These are phyloP conservation scores for Ariolimax columbianus DNA, from an alignment of 2,888 invertebrate species.

Conservation along the genomic window DNA sequence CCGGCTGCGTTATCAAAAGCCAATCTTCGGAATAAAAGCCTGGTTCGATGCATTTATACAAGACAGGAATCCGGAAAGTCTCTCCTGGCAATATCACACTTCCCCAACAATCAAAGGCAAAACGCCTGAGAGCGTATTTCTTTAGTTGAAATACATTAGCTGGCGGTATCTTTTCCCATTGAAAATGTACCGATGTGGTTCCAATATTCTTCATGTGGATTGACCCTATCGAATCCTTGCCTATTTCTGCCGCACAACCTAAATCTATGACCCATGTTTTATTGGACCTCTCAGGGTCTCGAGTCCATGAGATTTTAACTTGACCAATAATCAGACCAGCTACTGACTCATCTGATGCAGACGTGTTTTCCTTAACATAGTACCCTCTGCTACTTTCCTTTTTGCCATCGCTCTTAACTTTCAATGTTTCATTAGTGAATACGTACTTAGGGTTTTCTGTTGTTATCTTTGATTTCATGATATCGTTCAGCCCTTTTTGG, in stretches of 20 bases:
- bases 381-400: neutral
- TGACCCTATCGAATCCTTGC: slow-evolving; percentile 12
- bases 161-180: slow-evolving; percentile 5
- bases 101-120: slow-evolving; percentile 35
- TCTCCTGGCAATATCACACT: slow-evolving; percentile 42
- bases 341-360: neutral
- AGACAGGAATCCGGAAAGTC: slow-evolving; percentile 27
- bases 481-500: neutral
- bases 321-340: slow-evolving; percentile 38
- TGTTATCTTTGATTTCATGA: neutral
- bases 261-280: slow-evolving; percentile 31
- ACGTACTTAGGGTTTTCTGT: neutral
- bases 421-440: neutral
- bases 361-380: neutral
- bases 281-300: neutral
- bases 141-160: slow-evolving; percentile 18
- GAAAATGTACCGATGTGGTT: slow-evolving; percentile 33
- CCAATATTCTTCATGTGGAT: slow-evolving; percentile 43
- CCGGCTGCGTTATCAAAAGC: slow-evolving; percentile 37
- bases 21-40: slow-evolving; percentile 46
- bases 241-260: slow-evolving; percentile 34
- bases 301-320: slow-evolving; percentile 22
- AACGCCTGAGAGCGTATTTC: neutral
- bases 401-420: neutral
- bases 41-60: slow-evolving; percentile 32